These are phyloP conservation scores for Thermophis baileyi DNA, from an alignment of 2,113 vertebrate species.

Conservation along the genomic window DNA sequence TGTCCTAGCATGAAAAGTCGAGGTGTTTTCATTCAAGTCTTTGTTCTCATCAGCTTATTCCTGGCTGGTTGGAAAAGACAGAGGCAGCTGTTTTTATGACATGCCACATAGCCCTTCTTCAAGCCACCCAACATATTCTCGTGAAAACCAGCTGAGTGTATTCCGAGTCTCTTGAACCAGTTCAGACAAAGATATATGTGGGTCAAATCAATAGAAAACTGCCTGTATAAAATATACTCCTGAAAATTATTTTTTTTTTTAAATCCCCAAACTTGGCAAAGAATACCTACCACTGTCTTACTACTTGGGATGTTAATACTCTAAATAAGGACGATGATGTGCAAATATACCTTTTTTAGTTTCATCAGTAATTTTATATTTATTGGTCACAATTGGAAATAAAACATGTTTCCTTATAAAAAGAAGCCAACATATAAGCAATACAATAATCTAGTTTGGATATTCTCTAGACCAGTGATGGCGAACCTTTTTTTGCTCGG, in stretches of 20 bases:
- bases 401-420: not conserved
- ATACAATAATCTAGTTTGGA: not conserved
- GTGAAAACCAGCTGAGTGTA: conserved; percentile 73
- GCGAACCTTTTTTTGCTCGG: no score
- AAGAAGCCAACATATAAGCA: not conserved
- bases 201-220: not conserved
- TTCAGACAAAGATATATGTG: not conserved
- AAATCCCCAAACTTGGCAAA: not conserved
- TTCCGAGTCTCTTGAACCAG: conserved; percentile 64
- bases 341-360: not conserved
- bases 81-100: conserved; percentile 75
- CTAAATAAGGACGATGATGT: not conserved
- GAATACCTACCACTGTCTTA: not conserved
- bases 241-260: not conserved
- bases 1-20: conserved; percentile 78
- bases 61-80: conserved; percentile 73
- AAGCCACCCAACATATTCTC: conserved; percentile 61
- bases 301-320: not conserved
- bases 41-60: conserved; percentile 78
- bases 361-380: not conserved
- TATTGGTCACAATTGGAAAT: not conserved
- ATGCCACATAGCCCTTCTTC: conserved; percentile 62
- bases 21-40: conserved; percentile 78
- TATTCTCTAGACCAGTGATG: not conserved
- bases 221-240: not conserved